Evolutionary conservation across 2,888 invertebrate genomes (phyloP).

Genomic region (Brachycybe producta): DNA sequence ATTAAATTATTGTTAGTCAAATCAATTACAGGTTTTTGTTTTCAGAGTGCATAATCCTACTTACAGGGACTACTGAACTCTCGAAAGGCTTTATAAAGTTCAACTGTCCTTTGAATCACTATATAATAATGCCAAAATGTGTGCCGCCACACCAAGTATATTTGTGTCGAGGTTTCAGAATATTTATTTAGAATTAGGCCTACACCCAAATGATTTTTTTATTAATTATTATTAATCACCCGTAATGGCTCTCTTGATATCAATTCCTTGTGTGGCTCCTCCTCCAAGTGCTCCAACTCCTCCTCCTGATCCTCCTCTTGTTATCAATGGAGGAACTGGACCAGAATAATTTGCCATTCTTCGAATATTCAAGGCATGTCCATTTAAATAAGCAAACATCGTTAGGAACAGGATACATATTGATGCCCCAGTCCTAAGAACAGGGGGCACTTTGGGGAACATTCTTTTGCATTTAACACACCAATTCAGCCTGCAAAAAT

Average conservation of each 20-base stretch:
- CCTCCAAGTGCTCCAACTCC: neutral
- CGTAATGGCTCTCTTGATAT: conserved; percentile 14
- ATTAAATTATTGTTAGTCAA: too few species aligned
- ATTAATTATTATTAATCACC: conserved; percentile 4
- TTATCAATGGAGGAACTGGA: too few species aligned
- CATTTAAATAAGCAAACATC: neutral
- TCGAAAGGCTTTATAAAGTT: conserved; percentile 21
- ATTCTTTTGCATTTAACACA: too few species aligned
- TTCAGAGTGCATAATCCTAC: conserved; percentile 8
- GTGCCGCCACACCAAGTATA: too few species aligned
- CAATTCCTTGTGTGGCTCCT: conserved; percentile 9
- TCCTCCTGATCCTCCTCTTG: neutral
- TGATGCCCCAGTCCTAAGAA: neutral
- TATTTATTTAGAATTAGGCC: too few species aligned
- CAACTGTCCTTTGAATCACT: conserved; percentile 21
- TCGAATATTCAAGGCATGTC: neutral
- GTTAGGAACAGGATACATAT: neutral
- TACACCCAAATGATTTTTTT: too few species aligned
- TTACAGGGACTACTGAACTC: conserved; percentile 22
- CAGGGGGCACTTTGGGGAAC: neutral
- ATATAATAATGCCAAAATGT: conserved; percentile 3
- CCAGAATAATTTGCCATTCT: conserved; percentile 1
- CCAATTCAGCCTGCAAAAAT: too few species aligned
- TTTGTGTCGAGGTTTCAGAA: too few species aligned
- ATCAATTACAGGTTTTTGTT: neutral